These are phyloP conservation scores for Trichopria drosophilae DNA, from an alignment of 2,888 invertebrate species.

Conservation along the genomic window DNA sequence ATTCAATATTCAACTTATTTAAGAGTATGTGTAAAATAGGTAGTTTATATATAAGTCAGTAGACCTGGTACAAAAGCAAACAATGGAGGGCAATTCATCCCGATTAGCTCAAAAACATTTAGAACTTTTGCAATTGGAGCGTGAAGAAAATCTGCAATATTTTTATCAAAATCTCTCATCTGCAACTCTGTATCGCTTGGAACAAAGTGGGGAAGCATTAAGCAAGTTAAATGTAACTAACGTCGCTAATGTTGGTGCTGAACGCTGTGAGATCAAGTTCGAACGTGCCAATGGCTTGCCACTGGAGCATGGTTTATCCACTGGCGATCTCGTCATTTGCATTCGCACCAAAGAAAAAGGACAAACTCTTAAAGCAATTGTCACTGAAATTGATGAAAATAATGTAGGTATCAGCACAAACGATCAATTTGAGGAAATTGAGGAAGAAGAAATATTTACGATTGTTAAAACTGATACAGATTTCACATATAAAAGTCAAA, in stretches of 20 bases:
- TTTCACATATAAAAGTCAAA: slow-evolving; percentile 41
- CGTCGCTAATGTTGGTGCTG: slow-evolving; percentile 34
- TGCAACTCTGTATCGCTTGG: slow-evolving; percentile 35
- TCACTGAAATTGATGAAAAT: slow-evolving; percentile 34
- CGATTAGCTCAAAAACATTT: slow-evolving; percentile 36
- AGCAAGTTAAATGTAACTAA: slow-evolving; percentile 37
- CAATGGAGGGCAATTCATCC: slow-evolving; percentile 39
- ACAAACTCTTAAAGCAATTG: slow-evolving; percentile 33
- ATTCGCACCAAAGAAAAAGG: slow-evolving; percentile 36
- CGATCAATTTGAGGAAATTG: slow-evolving; percentile 34
- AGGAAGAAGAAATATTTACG: slow-evolving; percentile 39
- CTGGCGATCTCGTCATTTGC: slow-evolving; percentile 40
- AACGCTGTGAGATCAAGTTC: slow-evolving; percentile 39
- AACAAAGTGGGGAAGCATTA: slow-evolving; percentile 38
- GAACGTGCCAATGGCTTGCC: slow-evolving; percentile 34
- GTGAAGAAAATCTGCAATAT: slow-evolving; percentile 38
- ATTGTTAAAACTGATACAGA: slow-evolving; percentile 43
- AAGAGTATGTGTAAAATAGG: too few species aligned
- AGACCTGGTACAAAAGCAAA: slow-evolving; percentile 8
- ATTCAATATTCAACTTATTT: too few species aligned
- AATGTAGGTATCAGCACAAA: slow-evolving; percentile 36
- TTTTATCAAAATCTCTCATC: slow-evolving; percentile 39
- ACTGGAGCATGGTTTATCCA: slow-evolving; percentile 37
- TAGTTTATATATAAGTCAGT: too few species aligned
- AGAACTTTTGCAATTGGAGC: slow-evolving; percentile 37